Evolutionary conservation across 2,797 vertebrate species (phyloP).

Genomic region (Melanotaenia trifasciata): DNA sequence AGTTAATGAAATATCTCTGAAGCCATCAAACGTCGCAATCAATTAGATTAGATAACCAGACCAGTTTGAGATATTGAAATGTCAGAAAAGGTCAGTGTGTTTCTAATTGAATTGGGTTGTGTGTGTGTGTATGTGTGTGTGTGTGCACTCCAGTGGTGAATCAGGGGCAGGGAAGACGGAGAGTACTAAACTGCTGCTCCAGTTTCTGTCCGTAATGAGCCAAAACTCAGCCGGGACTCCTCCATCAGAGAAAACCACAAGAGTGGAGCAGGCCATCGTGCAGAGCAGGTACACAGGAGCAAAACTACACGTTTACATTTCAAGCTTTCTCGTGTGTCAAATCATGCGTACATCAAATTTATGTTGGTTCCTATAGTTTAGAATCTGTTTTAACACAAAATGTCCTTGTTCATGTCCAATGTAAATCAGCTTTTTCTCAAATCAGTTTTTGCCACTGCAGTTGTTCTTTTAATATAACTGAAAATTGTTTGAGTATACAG

Average conservation of each 20-base stretch:
- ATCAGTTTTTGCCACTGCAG: too few species aligned
- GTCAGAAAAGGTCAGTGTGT: constrained; percentile 68
- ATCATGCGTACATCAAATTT: neutral
- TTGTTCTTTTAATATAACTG: too few species aligned
- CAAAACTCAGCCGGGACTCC: constrained; percentile 87
- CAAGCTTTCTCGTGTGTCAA: neutral
- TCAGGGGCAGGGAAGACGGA: constrained; percentile 95
- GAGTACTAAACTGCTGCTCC: constrained; percentile 92
- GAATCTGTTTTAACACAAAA: neutral
- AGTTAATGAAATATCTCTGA: constrained; percentile 42
- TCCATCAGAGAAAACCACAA: constrained; percentile 83
- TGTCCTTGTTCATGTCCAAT: too few species aligned
- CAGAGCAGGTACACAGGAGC: constrained; percentile 89
- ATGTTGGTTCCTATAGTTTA: neutral
- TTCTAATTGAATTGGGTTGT: constrained; percentile 48
- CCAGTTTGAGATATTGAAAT: constrained; percentile 53
- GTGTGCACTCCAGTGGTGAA: constrained; percentile 85
- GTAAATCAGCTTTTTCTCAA: too few species aligned
- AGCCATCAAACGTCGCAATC: constrained; percentile 49
- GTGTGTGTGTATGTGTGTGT: constrained; percentile 42
- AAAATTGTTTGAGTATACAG: neutral
- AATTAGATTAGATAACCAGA: constrained; percentile 44
- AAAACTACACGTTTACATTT: neutral
- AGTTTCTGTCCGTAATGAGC: constrained; percentile 94
- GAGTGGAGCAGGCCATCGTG: constrained; percentile 91